These are phyloP conservation scores for Sapayoa aenigma DNA, from an alignment of 2,113 vertebrate genomes.

Conservation along the genomic window DNA sequence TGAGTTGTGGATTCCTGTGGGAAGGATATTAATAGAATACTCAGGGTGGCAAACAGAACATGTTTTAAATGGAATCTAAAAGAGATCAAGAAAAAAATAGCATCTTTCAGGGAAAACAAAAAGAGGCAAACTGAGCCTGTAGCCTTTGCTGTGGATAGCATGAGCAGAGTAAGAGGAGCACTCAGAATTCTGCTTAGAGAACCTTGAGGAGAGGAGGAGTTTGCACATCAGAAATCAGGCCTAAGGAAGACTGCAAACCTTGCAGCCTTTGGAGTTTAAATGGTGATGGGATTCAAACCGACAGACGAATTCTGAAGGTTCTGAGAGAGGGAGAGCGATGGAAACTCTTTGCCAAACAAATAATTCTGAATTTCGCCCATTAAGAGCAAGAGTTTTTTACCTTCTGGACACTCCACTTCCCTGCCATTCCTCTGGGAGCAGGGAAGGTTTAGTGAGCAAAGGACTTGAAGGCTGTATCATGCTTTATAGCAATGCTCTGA, in stretches of 20 bases:
- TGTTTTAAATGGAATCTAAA: neutral
- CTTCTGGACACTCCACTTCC: neutral
- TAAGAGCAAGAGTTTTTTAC: neutral
- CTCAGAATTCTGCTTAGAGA: neutral
- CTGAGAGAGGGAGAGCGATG: neutral
- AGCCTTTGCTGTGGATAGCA: neutral
- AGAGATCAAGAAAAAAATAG: neutral
- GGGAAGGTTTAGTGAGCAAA: neutral
- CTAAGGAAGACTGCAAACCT: neutral
- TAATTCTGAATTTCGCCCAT: neutral
- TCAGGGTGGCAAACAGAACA: neutral
- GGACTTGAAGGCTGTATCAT: neutral
- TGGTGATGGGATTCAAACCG: neutral
- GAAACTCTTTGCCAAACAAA: neutral
- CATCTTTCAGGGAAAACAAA: neutral
- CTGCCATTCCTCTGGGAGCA: neutral
- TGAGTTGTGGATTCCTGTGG: neutral
- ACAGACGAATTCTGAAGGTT: neutral
- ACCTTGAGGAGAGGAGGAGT: neutral
- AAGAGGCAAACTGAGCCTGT: neutral
- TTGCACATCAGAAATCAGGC: neutral
- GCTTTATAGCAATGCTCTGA: neutral
- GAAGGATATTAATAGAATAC: neutral
- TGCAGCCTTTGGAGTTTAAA: neutral
- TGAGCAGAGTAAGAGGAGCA: rapidly evolving